Conservation (phyloP, 2,797 vertebrate genomes). For the Phoebastria nigripes region DNA sequence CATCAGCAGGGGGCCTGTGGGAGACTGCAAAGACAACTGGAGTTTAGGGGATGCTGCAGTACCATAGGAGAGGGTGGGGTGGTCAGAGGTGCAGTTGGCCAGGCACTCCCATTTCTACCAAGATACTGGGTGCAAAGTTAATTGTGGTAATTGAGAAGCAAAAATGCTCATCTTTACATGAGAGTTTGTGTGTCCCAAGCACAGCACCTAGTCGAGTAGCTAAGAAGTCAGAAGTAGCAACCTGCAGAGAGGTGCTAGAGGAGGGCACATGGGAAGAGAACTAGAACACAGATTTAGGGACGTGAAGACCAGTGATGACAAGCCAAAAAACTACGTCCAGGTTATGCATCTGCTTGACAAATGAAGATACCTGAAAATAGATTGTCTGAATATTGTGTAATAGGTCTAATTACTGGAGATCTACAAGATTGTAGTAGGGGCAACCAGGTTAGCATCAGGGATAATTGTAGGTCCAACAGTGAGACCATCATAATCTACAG, state of each 20-base stretch:
- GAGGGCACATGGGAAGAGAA: accelerated
- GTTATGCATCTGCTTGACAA: not conserved
- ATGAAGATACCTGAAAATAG: not conserved
- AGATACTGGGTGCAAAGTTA: not conserved
- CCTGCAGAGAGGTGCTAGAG: not conserved
- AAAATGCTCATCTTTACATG: not conserved
- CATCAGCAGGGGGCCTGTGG: not conserved
- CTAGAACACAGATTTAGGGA: not conserved
- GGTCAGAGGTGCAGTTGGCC: not conserved
- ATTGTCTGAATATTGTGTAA: not conserved
- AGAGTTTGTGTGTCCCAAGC: not conserved
- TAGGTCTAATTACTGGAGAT: not conserved
- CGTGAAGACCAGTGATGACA: not conserved
- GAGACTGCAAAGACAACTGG: not conserved
- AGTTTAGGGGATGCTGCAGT: not conserved
- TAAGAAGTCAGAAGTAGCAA: not conserved
- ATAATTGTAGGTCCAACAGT: not conserved
- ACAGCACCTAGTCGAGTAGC: no score
- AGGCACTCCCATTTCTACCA: not conserved
- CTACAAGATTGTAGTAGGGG: not conserved
- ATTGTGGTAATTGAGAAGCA: not conserved
- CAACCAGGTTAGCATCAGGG: not conserved
- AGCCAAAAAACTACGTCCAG: not conserved
- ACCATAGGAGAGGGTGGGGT: not conserved
- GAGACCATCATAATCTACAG: not conserved